Evolutionary conservation across 1,140 invertebrate genomes (phyloP).

Genomic region (Holcopasites calliopsidis): DNA sequence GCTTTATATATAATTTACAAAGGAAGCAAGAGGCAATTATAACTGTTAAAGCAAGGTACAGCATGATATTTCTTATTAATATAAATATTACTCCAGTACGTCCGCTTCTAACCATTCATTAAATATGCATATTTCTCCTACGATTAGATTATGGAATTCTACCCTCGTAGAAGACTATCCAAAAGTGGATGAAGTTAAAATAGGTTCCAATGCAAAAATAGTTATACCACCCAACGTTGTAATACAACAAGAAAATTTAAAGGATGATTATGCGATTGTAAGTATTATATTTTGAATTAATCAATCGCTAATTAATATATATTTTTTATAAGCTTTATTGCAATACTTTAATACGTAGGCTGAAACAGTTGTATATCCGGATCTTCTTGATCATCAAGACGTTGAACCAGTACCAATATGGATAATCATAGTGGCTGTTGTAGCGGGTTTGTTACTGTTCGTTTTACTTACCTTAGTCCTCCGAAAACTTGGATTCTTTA

Average conservation of each 20-base stretch:
- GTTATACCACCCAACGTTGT: slow-evolving; percentile 85
- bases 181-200: slow-evolving; percentile 89
- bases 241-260: slow-evolving; percentile 85
- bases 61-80: neutral
- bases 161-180: slow-evolving; percentile 94
- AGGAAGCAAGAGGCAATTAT: slow-evolving; percentile 88
- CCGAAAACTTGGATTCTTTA: slow-evolving; percentile 95
- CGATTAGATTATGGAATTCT: slow-evolving; percentile 90
- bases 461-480: slow-evolving; percentile 88
- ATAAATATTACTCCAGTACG: neutral
- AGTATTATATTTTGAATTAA: slow-evolving; percentile 51
- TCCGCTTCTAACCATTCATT: neutral
- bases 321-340: slow-evolving; percentile 30
- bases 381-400: slow-evolving; percentile 84
- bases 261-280: slow-evolving; percentile 84
- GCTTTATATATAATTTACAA: slow-evolving; percentile 88
- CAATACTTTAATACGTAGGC: slow-evolving; percentile 81
- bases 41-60: slow-evolving; percentile 85
- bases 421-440: slow-evolving; percentile 90
- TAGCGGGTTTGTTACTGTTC: slow-evolving; percentile 89
- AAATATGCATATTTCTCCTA: slow-evolving; percentile 5
- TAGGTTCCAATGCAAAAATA: slow-evolving; percentile 88
- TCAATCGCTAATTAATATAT: neutral
- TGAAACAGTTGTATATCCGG: slow-evolving; percentile 89
- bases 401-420: slow-evolving; percentile 87